Percentiles rank a stretch among this genome's conserved stretches.
These are phyloP conservation scores for Cladorhizidae sp. DNA, from an alignment of 37 sponge, comb jelly and placozoan genomes.

Conservation along the genomic window DNA sequence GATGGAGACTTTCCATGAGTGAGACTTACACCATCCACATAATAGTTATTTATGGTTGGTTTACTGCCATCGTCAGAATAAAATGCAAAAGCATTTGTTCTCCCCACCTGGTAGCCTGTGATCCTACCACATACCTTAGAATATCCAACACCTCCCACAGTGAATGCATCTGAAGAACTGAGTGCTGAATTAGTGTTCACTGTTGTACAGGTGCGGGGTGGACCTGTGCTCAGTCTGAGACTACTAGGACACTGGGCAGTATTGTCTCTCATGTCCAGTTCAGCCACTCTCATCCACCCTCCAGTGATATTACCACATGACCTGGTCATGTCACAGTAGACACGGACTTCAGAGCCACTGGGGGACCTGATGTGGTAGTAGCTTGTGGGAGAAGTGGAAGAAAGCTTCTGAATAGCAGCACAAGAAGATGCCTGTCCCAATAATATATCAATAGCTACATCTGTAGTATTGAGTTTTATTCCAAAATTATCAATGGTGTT, in stretches of 20 bases:
- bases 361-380: conserved; percentile 4
- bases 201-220: neutral
- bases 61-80: neutral
- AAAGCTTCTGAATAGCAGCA: neutral
- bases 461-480: too few relatives aligned
- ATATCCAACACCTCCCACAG: conserved; percentile 21
- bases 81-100: conserved; percentile 16
- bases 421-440: conserved; percentile 6
- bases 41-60: conserved; percentile 3
- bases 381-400: neutral
- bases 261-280: conserved; percentile 16
- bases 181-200: neutral
- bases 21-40: conserved; percentile 41
- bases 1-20: conserved; percentile 10
- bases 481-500: too few relatives aligned
- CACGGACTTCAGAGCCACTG: conserved; percentile 15
- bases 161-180: conserved; percentile 31
- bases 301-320: conserved; percentile 24
- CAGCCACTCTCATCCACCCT: conserved; percentile 36
- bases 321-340: conserved; percentile 35
- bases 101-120: conserved; percentile 36
- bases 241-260: conserved; percentile 7
- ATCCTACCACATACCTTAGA: conserved; percentile 58
- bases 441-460: too few relatives aligned
- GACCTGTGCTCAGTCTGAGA: neutral